Base-by-base conservation (phyloP, 2,797 vertebrate species). In the Sebastes vulpes region DNA sequence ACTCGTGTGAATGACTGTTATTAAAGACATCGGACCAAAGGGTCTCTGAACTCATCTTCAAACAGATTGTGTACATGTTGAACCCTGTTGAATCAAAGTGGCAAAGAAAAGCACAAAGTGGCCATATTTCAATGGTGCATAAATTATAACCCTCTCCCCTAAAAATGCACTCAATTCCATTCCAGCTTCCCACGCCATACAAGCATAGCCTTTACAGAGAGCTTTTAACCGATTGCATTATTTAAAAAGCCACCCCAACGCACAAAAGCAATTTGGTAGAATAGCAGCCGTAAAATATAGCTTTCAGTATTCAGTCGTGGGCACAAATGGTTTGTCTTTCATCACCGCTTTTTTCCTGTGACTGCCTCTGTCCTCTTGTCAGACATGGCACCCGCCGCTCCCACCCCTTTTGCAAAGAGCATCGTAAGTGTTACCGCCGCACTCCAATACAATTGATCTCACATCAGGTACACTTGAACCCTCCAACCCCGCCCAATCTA, bases 231-330 rank as follows among this genome's bases (percentile, higher is more conserved):
- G 89, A 95, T 93, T 92, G 93, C 92, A 95, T 95, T 95, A 94
- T 96, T 95, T 95, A 95, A 96, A 96, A 96, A 95, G 91, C 91
- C 92, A 91, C 92, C 90, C 85, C 79, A 57, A 91, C 77, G 84
- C 94, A 95, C 94, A 94, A 95, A 96, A 93, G 94, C 95, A 95
- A 96, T 96, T 96, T 95, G 87, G 89, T 86, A 84, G 92, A 95
- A 95, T 92, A 94, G 92, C 86, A 84, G 83, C 89, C 42, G 78
- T 94, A 95, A 94, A 95, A 93, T 90, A 94, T 90, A 93, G 92
- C 91, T 93, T 93, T 95, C 89, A 85, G 74, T 73, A 77, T 88
- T 85, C 81, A 79, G 83, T 85, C 81, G 80, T 87, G 90, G 90
- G 90, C 90, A 91, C 90, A 91, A 92, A 94, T 93, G 92, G 89